Evolutionary conservation across 2,888 invertebrate species (phyloP).

Genomic region (Digitonthophagus gazella): DNA sequence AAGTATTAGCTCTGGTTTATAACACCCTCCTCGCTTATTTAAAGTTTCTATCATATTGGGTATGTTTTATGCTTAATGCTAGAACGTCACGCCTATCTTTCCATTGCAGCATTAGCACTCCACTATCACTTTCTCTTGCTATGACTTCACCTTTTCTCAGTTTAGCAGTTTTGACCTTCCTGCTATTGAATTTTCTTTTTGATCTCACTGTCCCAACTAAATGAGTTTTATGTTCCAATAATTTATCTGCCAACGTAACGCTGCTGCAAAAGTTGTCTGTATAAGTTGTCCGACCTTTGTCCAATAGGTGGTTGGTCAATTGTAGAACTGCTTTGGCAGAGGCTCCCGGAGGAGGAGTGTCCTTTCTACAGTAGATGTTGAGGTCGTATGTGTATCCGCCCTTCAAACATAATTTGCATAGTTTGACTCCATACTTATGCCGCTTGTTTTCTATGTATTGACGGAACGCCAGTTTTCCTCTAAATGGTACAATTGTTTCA

Average conservation of each 20-base stretch:
- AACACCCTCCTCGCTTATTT: no score
- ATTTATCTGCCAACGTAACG: no score
- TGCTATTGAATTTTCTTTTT: slow-evolving; percentile 17
- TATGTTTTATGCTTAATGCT: no score
- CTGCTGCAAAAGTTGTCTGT: slow-evolving; percentile 37
- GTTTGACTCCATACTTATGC: slow-evolving; percentile 27
- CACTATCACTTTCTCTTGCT: slow-evolving; percentile 17
- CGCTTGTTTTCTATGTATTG: no score
- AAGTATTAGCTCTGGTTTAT: no score
- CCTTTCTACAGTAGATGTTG: slow-evolving; percentile 25
- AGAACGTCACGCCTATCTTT: slow-evolving; percentile 26
- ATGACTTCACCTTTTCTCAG: slow-evolving; percentile 24
- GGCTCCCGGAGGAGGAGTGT: neutral
- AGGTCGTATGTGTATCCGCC: slow-evolving; percentile 24
- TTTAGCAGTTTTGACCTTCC: slow-evolving; percentile 18
- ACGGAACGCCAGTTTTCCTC: slow-evolving; percentile 13
- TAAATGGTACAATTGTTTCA: slow-evolving; percentile 27
- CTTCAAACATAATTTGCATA: slow-evolving; percentile 25
- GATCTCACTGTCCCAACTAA: slow-evolving; percentile 6
- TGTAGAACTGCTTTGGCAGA: no score
- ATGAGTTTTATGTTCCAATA: slow-evolving; percentile 14
- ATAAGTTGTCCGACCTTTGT: slow-evolving; percentile 30
- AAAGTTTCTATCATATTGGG: no score
- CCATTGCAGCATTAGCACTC: slow-evolving; percentile 22
- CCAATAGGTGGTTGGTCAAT: slow-evolving; percentile 28